A percentile compares a stretch with the other conserved stretches of the same genome.
These are phyloP conservation scores for Latrodectus elegans DNA, from an alignment of 2,888 invertebrate species.

Conservation along the genomic window DNA sequence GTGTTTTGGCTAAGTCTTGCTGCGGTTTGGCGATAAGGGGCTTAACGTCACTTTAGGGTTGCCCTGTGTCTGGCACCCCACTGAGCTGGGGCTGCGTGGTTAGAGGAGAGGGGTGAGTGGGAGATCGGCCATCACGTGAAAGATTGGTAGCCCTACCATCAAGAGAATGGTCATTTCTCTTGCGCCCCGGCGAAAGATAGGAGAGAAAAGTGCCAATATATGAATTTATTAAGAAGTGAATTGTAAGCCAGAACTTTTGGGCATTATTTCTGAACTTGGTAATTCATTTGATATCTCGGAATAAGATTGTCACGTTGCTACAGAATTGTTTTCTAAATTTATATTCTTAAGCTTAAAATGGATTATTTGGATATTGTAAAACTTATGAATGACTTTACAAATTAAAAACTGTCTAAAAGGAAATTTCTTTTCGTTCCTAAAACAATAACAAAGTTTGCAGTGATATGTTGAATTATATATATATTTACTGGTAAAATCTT, in stretches of 20 bases:
- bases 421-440: too few species aligned
- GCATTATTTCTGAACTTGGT: too few species aligned
- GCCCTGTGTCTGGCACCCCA: conserved; percentile 9
- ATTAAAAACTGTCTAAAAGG: too few species aligned
- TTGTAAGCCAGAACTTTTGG: not conserved
- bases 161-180: conserved; percentile 51
- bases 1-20: conserved; percentile 62
- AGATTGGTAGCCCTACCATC: conserved; percentile 42
- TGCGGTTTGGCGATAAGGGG: conserved; percentile 62
- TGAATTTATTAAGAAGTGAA: conserved; percentile 2
- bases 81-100: not conserved
- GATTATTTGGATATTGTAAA: too few species aligned
- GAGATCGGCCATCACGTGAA: conserved; percentile 13
- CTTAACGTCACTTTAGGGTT: conserved; percentile 60
- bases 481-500: too few species aligned
- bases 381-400: too few species aligned
- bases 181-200: conserved; percentile 7
- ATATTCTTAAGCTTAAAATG: too few species aligned
- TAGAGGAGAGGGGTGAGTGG: not conserved
- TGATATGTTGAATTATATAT: too few species aligned
- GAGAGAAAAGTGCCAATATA: conserved; percentile 8
- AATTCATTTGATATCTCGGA: too few species aligned
- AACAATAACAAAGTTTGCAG: too few species aligned
- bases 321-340: too few species aligned
- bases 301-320: too few species aligned